These are phyloP conservation scores for Cydia splendana DNA, from an alignment of 1,140 invertebrate species.

Conservation along the genomic window DNA sequence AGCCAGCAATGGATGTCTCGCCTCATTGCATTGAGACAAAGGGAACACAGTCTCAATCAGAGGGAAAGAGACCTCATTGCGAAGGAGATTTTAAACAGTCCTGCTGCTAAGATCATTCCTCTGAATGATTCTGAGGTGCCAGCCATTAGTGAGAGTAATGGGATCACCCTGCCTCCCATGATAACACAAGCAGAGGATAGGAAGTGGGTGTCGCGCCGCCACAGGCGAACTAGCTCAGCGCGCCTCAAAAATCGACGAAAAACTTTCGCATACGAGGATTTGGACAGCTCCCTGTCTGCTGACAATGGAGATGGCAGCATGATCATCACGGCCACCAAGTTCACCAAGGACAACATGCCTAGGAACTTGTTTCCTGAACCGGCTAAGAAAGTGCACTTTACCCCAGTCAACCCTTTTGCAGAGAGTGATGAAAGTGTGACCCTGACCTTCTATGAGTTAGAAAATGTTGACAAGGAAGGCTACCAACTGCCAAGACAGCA, in stretches of 20 bases:
- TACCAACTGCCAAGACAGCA: slow-evolving; percentile 45
- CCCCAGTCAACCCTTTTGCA: slow-evolving; percentile 70
- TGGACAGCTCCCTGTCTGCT: slow-evolving; percentile 81
- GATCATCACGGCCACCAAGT: slow-evolving; percentile 78
- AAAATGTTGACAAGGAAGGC: slow-evolving; percentile 55
- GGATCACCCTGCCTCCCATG: slow-evolving; percentile 71
- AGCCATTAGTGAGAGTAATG: slow-evolving; percentile 52
- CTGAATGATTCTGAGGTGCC: slow-evolving; percentile 44
- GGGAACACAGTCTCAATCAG: slow-evolving; percentile 71
- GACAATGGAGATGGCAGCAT: slow-evolving; percentile 80
- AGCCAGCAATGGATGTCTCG: slow-evolving; percentile 76
- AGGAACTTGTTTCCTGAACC: slow-evolving; percentile 69
- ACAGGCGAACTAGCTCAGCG: slow-evolving; percentile 55
- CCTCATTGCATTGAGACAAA: slow-evolving; percentile 65
- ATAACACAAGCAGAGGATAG: slow-evolving; percentile 53
- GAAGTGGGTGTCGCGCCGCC: slow-evolving; percentile 52
- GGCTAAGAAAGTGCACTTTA: slow-evolving; percentile 74
- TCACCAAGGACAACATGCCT: slow-evolving; percentile 74
- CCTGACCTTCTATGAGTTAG: slow-evolving; percentile 75
- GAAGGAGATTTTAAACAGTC: slow-evolving; percentile 72
- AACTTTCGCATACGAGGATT: slow-evolving; percentile 72
- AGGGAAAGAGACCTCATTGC: slow-evolving; percentile 74
- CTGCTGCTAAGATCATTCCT: slow-evolving; percentile 50
- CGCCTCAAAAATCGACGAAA: slow-evolving; percentile 59
- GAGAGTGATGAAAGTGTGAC: slow-evolving; percentile 78